phyloP scores from a whole-genome alignment of 1,140 invertebrate genomes.

The Tetranychus cinnabarinus region DNA sequence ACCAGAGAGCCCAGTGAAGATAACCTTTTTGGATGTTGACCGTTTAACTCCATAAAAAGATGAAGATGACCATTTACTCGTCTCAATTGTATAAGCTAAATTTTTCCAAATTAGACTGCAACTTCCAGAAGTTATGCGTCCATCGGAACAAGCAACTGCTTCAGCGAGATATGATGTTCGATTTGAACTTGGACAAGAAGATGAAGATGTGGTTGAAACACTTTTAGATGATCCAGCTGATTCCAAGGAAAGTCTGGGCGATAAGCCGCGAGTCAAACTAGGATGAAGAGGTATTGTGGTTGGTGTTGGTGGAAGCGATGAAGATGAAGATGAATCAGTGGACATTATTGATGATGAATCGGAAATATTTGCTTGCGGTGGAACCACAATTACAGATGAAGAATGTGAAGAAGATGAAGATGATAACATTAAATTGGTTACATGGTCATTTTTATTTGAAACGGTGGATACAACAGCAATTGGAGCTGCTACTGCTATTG shows the following conservation, averaged over 20 bases:
- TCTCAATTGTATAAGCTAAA: neutral
- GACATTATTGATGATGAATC: no score
- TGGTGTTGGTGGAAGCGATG: no score
- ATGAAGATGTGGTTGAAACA: neutral
- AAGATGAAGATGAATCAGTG: no score
- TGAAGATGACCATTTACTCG: neutral
- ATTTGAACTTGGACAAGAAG: neutral
- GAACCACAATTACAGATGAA: no score
- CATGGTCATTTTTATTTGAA: no score
- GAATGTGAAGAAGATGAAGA: no score
- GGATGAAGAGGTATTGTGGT: no score
- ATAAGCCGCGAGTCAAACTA: neutral
- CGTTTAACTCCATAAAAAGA: neutral
- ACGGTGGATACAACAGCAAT: no score
- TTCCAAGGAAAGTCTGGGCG: neutral
- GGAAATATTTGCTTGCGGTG: no score
- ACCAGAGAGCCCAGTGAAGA: slow-evolving; percentile 7
- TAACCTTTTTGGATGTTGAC: neutral
- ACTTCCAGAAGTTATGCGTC: neutral
- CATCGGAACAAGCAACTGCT: neutral
- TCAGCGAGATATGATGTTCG: neutral
- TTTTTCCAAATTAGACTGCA: slow-evolving; percentile 3
- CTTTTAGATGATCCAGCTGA: neutral
- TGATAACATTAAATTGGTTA: no score
- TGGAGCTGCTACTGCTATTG: no score